These are phyloP conservation scores for Sycophaga agraensis DNA, from an alignment of 1,140 invertebrate genomes.

Conservation along the genomic window DNA sequence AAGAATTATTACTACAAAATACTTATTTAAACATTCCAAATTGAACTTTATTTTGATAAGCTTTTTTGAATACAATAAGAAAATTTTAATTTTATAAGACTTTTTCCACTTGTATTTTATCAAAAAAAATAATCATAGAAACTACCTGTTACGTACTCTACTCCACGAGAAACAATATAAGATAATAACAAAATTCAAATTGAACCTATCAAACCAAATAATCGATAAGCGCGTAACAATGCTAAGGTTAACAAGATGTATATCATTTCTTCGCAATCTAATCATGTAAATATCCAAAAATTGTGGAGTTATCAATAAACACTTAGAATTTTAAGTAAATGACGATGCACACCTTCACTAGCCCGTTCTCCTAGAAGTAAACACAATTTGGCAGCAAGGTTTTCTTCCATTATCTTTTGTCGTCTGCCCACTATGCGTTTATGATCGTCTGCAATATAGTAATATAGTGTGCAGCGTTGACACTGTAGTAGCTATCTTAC, in stretches of 20 bases:
- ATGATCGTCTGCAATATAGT: background rate
- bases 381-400: constrained; percentile 51
- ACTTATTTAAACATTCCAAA: too few species aligned
- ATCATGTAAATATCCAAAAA: too few species aligned
- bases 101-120: background rate
- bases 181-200: background rate
- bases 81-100: background rate
- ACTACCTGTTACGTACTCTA: too few species aligned
- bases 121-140: background rate
- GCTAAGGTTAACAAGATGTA: background rate
- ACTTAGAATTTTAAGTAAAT: too few species aligned
- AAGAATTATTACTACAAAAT: too few species aligned
- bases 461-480: too few species aligned
- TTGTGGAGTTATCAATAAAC: too few species aligned
- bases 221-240: background rate
- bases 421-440: background rate
- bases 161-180: too few species aligned
- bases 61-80: too few species aligned
- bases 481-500: too few species aligned
- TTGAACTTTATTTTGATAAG: too few species aligned
- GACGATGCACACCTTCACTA: constrained; percentile 36
- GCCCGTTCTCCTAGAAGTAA: constrained; percentile 43
- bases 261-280: too few species aligned
- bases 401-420: constrained; percentile 45
- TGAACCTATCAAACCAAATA: background rate